Evolutionary conservation across 2,888 invertebrate species (phyloP).

Genomic region (Julus scandinavius): DNA sequence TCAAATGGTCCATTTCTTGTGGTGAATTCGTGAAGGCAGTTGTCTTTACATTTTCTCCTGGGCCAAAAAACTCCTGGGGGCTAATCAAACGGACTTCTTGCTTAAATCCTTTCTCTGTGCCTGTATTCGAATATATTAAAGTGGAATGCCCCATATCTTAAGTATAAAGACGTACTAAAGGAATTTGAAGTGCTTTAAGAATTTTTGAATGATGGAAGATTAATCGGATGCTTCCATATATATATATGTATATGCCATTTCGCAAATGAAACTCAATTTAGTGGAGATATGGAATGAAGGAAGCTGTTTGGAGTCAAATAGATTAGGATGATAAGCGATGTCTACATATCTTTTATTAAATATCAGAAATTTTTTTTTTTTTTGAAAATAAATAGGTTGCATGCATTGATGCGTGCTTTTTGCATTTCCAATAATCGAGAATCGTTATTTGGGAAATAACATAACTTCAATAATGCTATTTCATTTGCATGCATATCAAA

Average conservation of each 20-base stretch:
- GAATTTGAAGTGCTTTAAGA: neutral
- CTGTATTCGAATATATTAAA: neutral
- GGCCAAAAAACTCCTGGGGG: neutral
- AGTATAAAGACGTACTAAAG: neutral
- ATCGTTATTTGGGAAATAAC: neutral
- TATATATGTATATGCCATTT: neutral
- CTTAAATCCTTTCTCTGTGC: neutral
- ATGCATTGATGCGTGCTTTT: neutral
- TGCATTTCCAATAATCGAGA: neutral
- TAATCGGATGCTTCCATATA: neutral
- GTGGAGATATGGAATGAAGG: neutral
- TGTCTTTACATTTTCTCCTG: neutral
- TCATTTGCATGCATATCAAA: too few species aligned
- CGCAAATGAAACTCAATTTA: neutral
- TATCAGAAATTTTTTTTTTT: neutral
- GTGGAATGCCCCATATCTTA: neutral
- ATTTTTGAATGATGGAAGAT: neutral
- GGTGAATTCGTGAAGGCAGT: neutral
- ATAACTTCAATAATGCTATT: too few species aligned
- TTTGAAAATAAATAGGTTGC: neutral
- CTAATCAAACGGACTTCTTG: neutral
- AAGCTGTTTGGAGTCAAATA: neutral
- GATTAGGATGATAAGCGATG: neutral
- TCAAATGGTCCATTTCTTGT: neutral
- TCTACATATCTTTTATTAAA: neutral